Percentiles rank a stretch among this genome's conserved stretches.
phyloP scores from a whole-genome alignment of 2,113 vertebrate genomes.

The Chamaetylas fuelleborni region DNA sequence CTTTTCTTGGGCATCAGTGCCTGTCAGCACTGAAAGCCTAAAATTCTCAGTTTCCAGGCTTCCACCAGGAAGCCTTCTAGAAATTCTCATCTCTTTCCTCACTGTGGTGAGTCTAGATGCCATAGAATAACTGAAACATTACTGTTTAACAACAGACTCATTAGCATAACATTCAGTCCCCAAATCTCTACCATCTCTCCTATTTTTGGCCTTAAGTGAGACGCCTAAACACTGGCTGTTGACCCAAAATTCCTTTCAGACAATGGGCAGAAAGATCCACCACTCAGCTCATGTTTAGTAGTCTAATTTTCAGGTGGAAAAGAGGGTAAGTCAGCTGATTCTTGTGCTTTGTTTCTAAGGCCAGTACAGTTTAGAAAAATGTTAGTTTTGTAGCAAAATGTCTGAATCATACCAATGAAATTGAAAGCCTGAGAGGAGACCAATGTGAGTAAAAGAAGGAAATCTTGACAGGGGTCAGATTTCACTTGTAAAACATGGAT shows the following conservation, averaged over 20 bases:
- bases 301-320: background rate
- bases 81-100: background rate
- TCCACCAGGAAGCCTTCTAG: background rate
- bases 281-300: background rate
- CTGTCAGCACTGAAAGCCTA: no score
- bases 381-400: background rate
- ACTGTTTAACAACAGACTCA: background rate
- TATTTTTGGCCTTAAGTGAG: background rate
- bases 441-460: background rate
- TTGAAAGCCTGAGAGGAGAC: background rate
- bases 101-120: background rate
- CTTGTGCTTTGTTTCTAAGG: background rate
- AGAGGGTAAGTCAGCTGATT: background rate
- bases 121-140: background rate
- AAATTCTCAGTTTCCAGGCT: no score
- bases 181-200: background rate
- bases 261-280: fast-evolving
- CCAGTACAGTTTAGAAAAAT: background rate
- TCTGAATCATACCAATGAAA: background rate
- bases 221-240: background rate
- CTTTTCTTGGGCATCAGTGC: no score
- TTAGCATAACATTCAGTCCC: background rate
- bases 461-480: background rate
- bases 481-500: background rate
- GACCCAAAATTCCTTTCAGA: background rate